phyloP scores from a whole-genome alignment of 1,140 invertebrate genomes.

The Drosophila equinoxialis region DNA sequence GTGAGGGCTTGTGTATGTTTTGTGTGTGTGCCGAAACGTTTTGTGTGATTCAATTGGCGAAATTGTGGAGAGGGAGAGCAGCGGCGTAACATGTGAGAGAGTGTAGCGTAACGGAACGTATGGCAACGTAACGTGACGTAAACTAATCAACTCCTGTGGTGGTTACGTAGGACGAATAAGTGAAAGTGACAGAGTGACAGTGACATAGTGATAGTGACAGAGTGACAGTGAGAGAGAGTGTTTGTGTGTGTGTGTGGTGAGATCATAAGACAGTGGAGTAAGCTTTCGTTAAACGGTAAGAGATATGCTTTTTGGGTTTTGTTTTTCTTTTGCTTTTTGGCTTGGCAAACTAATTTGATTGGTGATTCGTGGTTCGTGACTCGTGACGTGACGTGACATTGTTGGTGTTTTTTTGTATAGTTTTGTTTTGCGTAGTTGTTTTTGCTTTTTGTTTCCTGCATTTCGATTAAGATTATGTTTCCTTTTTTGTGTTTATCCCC shows the following conservation, averaged over 20 bases:
- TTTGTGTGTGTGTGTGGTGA: conserved; percentile 28
- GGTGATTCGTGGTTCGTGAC: conserved; percentile 49
- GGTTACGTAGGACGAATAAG: conserved; percentile 17
- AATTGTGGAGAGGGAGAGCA: conserved; percentile 25
- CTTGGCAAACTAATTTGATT: conserved; percentile 36
- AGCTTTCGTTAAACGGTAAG: conserved; percentile 13
- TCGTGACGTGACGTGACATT: conserved; percentile 45
- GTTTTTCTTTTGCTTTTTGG: too few species aligned
- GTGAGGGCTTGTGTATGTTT: not conserved
- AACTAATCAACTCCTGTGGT: conserved; percentile 26
- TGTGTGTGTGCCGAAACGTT: conserved; percentile 22
- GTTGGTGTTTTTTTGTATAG: conserved; percentile 45
- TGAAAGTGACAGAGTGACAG: conserved; percentile 32
- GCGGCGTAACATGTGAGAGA: conserved; percentile 22
- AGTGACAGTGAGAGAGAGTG: conserved; percentile 46
- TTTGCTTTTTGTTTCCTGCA: conserved; percentile 28
- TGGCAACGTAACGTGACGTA: conserved; percentile 10
- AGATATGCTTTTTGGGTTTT: conserved; percentile 14
- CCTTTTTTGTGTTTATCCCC: conserved; percentile 28
- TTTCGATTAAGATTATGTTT: conserved; percentile 34
- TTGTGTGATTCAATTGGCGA: conserved; percentile 51
- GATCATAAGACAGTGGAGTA: conserved; percentile 23
- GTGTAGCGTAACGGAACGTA: conserved; percentile 21
- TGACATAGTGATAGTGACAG: conserved; percentile 29
- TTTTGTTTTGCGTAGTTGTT: conserved; percentile 52